Base-by-base conservation (phyloP, 2,113 vertebrate species). In the Chaetura pelagica region DNA sequence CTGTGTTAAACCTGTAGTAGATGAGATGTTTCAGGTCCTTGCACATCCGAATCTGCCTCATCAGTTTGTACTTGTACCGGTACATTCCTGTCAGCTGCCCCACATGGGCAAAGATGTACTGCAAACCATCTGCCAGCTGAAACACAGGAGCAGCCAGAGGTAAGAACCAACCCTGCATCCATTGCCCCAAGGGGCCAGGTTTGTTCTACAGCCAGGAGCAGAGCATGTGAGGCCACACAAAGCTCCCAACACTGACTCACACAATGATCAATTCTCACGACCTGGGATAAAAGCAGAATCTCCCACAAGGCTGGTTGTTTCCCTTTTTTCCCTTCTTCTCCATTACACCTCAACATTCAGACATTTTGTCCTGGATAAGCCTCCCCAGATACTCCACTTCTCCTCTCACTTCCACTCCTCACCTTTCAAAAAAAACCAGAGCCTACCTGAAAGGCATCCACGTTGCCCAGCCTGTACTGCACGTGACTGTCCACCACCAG, bases 31-130 rank as follows among this genome's bases (percentile, higher is more conserved):
- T 99, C 95, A 99, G 97, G 97, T 99, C 99, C 96, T 99, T 99
- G 98, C 99, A 99, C 99, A 99, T 99, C 9, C 99, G 98, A 93
- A 99, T 99, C 97, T 99, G 99, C 94, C 99, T 98, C 99, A 99
- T 99, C 94, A 99, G 96, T 97, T 99, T 99, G 98, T 99, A 99
- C 78, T 99, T 99, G 98, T 99, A 99, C 10, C 99, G 98, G 97
- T 99, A 99, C 99, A 99, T 99, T 73, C 99, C 99, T 0, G 99
- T 99, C 97, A 99, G 98, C 97, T 99, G 99, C 61, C 99, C 99
- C 61, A 99, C 99, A 0, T 99, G 99, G 84, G 99, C 99, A 51
- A 99, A 99, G 98, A 99, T 99, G 97, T 99, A 99, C 98, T 99
- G 99, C 93, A 99, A 96, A 4, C 99, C 99, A 49, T 99, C 99